Conservation (phyloP, 2,888 invertebrate species). For the Entomobrya proxima region DNA sequence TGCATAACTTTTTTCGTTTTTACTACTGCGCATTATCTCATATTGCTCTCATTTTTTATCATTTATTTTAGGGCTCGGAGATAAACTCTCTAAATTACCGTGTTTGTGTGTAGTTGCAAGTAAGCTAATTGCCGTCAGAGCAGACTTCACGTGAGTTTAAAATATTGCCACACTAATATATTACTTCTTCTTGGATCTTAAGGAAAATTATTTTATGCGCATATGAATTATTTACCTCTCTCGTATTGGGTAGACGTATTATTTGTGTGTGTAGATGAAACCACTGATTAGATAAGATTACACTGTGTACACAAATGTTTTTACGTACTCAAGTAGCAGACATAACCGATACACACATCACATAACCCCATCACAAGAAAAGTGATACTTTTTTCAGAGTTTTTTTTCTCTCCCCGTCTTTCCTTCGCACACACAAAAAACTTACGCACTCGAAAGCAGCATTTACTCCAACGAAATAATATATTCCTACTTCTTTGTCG, state of each 20-base stretch:
- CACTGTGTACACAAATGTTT: constrained; percentile 46
- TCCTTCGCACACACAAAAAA: background rate
- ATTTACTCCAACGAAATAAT: background rate
- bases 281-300: constrained; percentile 60
- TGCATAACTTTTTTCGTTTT: too few species aligned
- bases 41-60: too few species aligned
- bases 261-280: constrained; percentile 49
- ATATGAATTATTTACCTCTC: constrained; percentile 4
- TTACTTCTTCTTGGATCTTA: too few species aligned
- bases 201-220: background rate
- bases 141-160: too few species aligned
- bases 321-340: background rate
- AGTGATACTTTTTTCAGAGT: constrained; percentile 36
- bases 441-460: background rate
- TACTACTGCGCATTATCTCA: too few species aligned
- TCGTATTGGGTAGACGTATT: background rate
- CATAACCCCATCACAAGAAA: constrained; percentile 2
- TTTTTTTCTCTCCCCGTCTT: constrained; percentile 14
- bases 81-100: too few species aligned
- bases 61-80: too few species aligned
- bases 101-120: too few species aligned
- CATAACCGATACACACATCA: too few species aligned
- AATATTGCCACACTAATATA: too few species aligned
- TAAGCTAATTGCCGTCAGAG: too few species aligned
- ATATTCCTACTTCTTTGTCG: background rate